phyloP scores from a whole-genome alignment of 2,113 vertebrate species.

The Oreochromis spilurus region DNA sequence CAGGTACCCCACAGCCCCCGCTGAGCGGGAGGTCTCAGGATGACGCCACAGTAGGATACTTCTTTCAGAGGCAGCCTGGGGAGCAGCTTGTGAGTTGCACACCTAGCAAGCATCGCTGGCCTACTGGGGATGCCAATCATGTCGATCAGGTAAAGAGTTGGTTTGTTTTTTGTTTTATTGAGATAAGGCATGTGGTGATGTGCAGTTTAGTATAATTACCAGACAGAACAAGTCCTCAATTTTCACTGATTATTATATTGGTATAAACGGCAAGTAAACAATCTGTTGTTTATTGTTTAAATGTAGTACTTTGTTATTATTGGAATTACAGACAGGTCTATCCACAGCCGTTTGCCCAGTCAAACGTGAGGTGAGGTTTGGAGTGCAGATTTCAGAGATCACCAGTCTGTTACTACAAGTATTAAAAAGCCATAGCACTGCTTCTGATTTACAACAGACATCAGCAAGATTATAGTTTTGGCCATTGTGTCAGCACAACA shows the following conservation, averaged over 20 bases:
- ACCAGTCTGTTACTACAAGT: neutral
- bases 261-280: neutral
- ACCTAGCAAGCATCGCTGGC: conserved; percentile 70
- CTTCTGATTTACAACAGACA: neutral
- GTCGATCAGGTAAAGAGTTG: conserved; percentile 46
- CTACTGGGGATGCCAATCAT: conserved; percentile 63
- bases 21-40: conserved; percentile 71
- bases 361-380: neutral
- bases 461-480: neutral
- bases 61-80: conserved; percentile 73
- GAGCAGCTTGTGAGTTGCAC: conserved; percentile 68
- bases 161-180: neutral
- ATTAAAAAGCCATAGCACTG: neutral
- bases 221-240: neutral
- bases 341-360: neutral
- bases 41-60: conserved; percentile 70
- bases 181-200: neutral
- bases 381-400: neutral
- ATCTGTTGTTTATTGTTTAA: neutral
- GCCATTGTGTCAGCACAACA: neutral
- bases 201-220: neutral
- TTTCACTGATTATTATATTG: neutral
- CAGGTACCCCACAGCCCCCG: conserved; percentile 56
- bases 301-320: neutral
- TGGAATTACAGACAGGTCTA: neutral